Base-by-base conservation (phyloP, 2,888 invertebrate genomes). In the Drosophila merina region DNA sequence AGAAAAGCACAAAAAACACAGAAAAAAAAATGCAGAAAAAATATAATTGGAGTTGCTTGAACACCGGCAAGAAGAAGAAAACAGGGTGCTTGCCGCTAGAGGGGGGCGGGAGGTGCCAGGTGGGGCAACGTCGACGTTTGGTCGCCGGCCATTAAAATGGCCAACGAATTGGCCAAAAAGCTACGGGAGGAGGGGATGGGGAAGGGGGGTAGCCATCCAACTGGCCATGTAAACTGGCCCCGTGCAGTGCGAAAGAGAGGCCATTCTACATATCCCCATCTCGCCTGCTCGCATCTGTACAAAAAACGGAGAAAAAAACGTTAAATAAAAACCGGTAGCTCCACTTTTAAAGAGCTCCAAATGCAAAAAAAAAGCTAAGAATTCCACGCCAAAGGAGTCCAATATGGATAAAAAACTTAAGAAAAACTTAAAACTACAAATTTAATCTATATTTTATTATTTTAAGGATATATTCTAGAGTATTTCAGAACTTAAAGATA, bases 41-140 rank as follows among this genome's bases (percentile, higher is more conserved):
- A 45, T 63, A 83, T 89, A 89, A 89, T 89, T 90, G 83, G 86
- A 79, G 84, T 84, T 77, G 79, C 73, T 56, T 72, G 85, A 81
- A 79, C 81, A 75, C 63, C 78, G 76, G 76, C 78, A 84, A 73
- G 36, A 36, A 71, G 72, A 52, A 40, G 40, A 40, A 40, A 40
- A 40, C 40, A 57, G 75, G 71, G 69, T 40, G 75, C n/a, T 33
- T 33, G 33, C 33, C 9, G 4, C 52, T 63, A 60, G 57, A 55
- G 52, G 58, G 57, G 67, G 75, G 69, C 63, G 55, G 68, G 60
- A 60, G 9, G 64, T 72, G 71, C 67, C 52, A 62, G 60, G 51
- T 72, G 69, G 68, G 63, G 69, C 70, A 60, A 72, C 71, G 72
- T 68, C 67, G 74, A 66, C 72, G 67, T 67, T 60, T 45, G 59